phyloP scores from a whole-genome alignment of 2,888 invertebrate species.

The Calephelis perditalis region DNA sequence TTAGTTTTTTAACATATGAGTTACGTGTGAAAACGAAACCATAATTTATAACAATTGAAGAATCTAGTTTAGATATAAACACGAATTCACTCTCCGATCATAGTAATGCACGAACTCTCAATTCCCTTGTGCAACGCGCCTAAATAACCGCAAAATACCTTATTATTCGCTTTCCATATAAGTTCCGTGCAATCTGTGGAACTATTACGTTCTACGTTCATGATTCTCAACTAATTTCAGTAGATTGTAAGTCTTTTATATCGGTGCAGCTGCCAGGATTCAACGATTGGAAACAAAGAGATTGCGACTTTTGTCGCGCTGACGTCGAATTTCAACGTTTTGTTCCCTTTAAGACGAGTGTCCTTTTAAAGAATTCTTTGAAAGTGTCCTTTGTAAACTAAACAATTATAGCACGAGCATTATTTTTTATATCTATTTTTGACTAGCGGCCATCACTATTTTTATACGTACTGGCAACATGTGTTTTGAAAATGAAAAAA shows the following conservation, averaged over 20 bases:
- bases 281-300: slow-evolving; percentile 61
- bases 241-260: slow-evolving; percentile 60
- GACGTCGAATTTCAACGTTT: slow-evolving; percentile 54
- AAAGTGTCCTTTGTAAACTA: slow-evolving; percentile 49
- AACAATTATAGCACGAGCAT: slow-evolving; percentile 19
- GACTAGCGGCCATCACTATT: slow-evolving; percentile 26
- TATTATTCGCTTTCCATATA: slow-evolving; percentile 76
- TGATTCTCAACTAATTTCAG: slow-evolving; percentile 68
- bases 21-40: slow-evolving; percentile 11
- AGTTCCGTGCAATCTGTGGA: slow-evolving; percentile 66
- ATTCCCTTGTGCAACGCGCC: slow-evolving; percentile 68
- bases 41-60: slow-evolving; percentile 56
- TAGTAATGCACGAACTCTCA: slow-evolving; percentile 69
- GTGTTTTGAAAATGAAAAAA: slow-evolving; percentile 44
- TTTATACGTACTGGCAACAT: slow-evolving; percentile 21
- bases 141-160: slow-evolving; percentile 77
- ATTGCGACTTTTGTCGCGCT: slow-evolving; percentile 67
- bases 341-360: slow-evolving; percentile 52
- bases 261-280: slow-evolving; percentile 64
- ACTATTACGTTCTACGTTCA: slow-evolving; percentile 62
- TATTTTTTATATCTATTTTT: slow-evolving; percentile 17
- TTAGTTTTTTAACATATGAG: not conserved
- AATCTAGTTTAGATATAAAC: slow-evolving; percentile 63
- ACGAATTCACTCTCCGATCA: slow-evolving; percentile 49
- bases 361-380: slow-evolving; percentile 63